phyloP scores from a whole-genome alignment of 37 sponge, comb jelly and placozoan species.

The Mnemiopsis leidyi region DNA sequence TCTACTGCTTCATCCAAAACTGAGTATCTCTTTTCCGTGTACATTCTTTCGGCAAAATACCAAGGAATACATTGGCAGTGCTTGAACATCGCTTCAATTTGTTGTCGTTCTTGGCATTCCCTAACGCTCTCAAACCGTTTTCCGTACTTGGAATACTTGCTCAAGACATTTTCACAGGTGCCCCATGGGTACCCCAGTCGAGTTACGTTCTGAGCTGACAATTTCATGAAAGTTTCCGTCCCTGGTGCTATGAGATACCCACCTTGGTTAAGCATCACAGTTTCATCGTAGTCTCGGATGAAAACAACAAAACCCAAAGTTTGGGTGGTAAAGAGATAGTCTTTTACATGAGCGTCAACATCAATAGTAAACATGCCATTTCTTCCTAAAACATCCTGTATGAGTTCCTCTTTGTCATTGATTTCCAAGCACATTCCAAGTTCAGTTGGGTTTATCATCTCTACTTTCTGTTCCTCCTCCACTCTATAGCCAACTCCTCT shows the following conservation, averaged over 20 bases:
- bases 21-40: neutral
- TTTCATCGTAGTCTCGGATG: slow-evolving; percentile 32
- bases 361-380: neutral
- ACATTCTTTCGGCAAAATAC: neutral
- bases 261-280: slow-evolving; percentile 14
- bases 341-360: neutral
- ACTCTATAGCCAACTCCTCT: neutral
- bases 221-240: neutral
- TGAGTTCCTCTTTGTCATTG: neutral
- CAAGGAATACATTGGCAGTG: neutral
- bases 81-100: neutral
- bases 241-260: neutral
- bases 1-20: neutral
- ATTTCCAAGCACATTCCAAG: slow-evolving; percentile 18
- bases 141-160: slow-evolving; percentile 44
- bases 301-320: neutral
- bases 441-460: neutral
- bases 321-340: neutral
- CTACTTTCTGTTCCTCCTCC: neutral
- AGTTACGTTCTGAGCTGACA: neutral
- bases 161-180: neutral
- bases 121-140: neutral
- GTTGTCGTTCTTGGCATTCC: neutral
- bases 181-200: neutral
- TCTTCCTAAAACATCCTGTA: neutral